Base-by-base conservation (phyloP, 1,140 invertebrate species). In the Notospermus geniculatus region DNA sequence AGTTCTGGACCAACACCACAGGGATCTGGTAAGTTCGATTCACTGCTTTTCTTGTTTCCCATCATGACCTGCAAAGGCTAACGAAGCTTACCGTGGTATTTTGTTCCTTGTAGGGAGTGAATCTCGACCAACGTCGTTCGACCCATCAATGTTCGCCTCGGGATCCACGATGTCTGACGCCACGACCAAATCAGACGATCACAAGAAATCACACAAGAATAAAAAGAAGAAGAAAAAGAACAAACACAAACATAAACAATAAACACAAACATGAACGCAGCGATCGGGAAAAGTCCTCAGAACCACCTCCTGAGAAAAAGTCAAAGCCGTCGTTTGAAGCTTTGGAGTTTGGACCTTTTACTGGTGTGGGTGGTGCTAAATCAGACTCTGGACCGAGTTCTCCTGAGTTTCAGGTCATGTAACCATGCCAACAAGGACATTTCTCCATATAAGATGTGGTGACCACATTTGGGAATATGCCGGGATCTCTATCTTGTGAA, bases 141-240 rank as follows among this genome's bases (percentile, higher is more conserved):
- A 23, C 15, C 28, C 50, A 13, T 52, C 28, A 46, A 43, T 19
- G 19, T 53, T 29, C 30, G n/a, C 43, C 11, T 25, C 23, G 32
- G 45, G 52, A 52, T 54, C 25, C 28, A 36, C 19, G 29, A 45
- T 45, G 32, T 36, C 46, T 45, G 58, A 60, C 41, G 29, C 32
- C 22, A 11, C 22, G 50, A 22, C 55, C 27, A 19, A 19, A 15
- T 36, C 32, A 36, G 32, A 36, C 15, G 32, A 36, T 7, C 32
- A 36, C 32, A 36, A 58, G 32, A 73, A 72, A 60, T 61, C 61
- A 28, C 72, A 78, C 60, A 80, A 75, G 64, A 30, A 66, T 60
- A 85, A 86, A 36, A 85, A 79, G 67, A 77, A 86, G 57, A 87
- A 87, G 64, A 85, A 87, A 65, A 86, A 85, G 67, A 84, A 83